phyloP scores from a whole-genome alignment of 2,797 vertebrate species.

The Catharus ustulatus region DNA sequence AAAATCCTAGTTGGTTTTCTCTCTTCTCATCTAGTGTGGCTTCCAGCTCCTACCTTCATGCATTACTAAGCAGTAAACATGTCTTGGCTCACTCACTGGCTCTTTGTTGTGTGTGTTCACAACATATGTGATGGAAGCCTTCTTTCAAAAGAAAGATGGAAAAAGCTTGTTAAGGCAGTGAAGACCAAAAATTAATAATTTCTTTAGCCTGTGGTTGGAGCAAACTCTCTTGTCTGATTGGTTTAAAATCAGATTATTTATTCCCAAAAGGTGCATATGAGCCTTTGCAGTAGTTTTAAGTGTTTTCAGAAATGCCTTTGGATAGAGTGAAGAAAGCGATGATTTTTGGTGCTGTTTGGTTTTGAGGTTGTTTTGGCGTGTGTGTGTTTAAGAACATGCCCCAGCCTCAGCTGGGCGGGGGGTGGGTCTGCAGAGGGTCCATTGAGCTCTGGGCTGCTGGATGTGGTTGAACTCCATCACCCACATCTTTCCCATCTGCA shows the following conservation, averaged over 20 bases:
- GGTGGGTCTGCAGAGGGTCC: not conserved
- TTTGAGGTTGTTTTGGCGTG: not conserved
- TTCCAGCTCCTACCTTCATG: not conserved
- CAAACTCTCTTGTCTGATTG: not conserved
- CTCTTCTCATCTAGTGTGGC: not conserved
- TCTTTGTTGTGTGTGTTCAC: not conserved
- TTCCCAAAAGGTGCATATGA: not conserved
- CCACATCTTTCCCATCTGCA: not conserved
- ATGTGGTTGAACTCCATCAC: not conserved
- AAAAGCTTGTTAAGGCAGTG: not conserved
- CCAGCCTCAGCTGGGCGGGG: accelerated
- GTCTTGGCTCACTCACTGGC: constrained; percentile 4
- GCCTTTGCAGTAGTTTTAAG: not conserved
- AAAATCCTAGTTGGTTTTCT: constrained; percentile 13
- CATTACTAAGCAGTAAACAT: constrained; percentile 21
- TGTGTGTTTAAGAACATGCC: not conserved
- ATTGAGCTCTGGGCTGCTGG: not conserved
- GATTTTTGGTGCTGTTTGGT: not conserved
- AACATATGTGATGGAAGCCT: not conserved
- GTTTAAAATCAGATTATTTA: constrained; percentile 13
- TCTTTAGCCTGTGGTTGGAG: not conserved
- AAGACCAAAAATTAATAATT: not conserved
- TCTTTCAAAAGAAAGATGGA: not conserved
- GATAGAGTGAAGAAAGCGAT: not conserved
- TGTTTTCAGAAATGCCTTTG: not conserved